These are phyloP conservation scores for Neodiprion lecontei DNA, from an alignment of 1,140 invertebrate species.

Conservation along the genomic window DNA sequence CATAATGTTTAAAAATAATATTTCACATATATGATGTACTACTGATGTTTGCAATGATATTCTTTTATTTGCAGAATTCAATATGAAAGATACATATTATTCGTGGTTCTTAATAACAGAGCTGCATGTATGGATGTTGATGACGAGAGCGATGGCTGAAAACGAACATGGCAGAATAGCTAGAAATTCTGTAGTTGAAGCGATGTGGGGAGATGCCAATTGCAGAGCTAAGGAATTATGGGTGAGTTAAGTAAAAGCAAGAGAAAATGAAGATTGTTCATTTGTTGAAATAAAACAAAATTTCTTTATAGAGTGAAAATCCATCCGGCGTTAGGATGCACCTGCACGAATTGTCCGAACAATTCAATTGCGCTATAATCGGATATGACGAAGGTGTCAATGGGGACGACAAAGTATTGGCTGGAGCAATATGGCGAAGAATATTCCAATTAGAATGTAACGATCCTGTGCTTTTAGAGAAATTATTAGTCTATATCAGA, in stretches of 20 bases:
- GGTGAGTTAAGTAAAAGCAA: slow-evolving; percentile 57
- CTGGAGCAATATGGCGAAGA: slow-evolving; percentile 83
- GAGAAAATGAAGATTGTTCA: not conserved
- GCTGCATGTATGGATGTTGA: slow-evolving; percentile 84
- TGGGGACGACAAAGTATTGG: slow-evolving; percentile 75
- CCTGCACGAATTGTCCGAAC: slow-evolving; percentile 69
- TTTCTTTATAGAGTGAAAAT: slow-evolving; percentile 63
- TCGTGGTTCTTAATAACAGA: slow-evolving; percentile 87
- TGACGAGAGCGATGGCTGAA: slow-evolving; percentile 79
- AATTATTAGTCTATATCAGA: slow-evolving; percentile 74
- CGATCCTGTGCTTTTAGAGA: slow-evolving; percentile 69
- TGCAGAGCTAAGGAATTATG: slow-evolving; percentile 74
- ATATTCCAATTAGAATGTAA: slow-evolving; percentile 72
- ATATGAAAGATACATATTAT: slow-evolving; percentile 79
- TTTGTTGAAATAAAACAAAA: slow-evolving; percentile 27
- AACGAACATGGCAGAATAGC: slow-evolving; percentile 71
- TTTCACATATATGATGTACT: too few species aligned
- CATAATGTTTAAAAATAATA: too few species aligned
- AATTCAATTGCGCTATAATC: slow-evolving; percentile 84
- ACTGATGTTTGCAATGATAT: not conserved
- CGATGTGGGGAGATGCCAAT: slow-evolving; percentile 83
- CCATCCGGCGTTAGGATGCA: slow-evolving; percentile 64
- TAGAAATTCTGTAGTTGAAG: slow-evolving; percentile 77
- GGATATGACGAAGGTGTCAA: slow-evolving; percentile 86
- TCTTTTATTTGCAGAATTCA: slow-evolving; percentile 54